Evolutionary conservation across 2,888 invertebrate species (phyloP).

Genomic region (Chesias legatella): DNA sequence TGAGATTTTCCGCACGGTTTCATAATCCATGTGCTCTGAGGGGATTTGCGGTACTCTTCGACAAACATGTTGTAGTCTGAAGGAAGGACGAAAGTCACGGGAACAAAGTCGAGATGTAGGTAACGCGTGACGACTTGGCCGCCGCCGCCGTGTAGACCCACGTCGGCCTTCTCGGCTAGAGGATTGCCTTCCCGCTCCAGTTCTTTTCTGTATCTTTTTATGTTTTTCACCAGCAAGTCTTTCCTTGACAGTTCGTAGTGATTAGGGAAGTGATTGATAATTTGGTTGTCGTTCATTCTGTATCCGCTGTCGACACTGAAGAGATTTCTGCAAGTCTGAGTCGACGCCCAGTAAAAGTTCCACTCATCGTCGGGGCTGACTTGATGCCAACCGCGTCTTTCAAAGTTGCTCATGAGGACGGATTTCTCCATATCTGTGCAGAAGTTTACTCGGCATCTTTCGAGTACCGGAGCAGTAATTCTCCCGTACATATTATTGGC

Average conservation of each 20-base stretch:
- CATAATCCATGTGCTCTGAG: slow-evolving; percentile 98
- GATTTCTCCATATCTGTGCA: slow-evolving; percentile 58
- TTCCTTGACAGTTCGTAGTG: slow-evolving; percentile 97
- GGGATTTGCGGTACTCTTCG: slow-evolving; percentile 96
- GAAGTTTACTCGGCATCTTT: slow-evolving; percentile 71
- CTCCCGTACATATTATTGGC: slow-evolving; percentile 69
- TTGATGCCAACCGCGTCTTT: slow-evolving; percentile 84
- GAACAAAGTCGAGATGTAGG: slow-evolving; percentile 91
- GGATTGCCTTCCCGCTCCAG: slow-evolving; percentile 94
- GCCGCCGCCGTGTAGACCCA: slow-evolving; percentile 76
- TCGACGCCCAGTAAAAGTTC: slow-evolving; percentile 97
- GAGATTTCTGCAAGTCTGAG: slow-evolving; percentile 92
- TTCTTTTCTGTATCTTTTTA: slow-evolving; percentile 95
- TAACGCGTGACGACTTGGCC: slow-evolving; percentile 87
- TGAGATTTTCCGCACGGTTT: slow-evolving; percentile 98
- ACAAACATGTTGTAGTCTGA: slow-evolving; percentile 98
- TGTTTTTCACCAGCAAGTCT: slow-evolving; percentile 97
- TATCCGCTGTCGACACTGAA: slow-evolving; percentile 81
- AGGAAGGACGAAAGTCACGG: slow-evolving; percentile 95
- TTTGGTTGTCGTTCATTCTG: slow-evolving; percentile 88
- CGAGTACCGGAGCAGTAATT: slow-evolving; percentile 57
- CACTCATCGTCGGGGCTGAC: slow-evolving; percentile 94
- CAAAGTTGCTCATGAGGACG: slow-evolving; percentile 55
- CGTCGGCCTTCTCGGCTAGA: slow-evolving; percentile 87
- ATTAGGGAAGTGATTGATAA: slow-evolving; percentile 97